Evolutionary conservation across 1,140 invertebrate species (phyloP).

Genomic region (Drosophila serrata): DNA sequence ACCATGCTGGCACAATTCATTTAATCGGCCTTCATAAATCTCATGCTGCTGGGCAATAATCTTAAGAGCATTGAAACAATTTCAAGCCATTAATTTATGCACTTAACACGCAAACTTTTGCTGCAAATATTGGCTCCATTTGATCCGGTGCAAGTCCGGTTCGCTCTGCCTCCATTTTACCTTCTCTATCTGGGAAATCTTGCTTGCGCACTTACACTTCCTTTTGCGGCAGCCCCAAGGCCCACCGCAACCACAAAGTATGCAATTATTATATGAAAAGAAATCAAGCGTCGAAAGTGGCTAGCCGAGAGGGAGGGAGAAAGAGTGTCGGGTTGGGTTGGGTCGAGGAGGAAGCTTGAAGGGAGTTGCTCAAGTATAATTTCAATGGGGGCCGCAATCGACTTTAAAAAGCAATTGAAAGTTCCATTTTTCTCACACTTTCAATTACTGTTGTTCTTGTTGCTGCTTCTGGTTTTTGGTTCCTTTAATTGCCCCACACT

Average conservation of each 20-base stretch:
- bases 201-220: not conserved
- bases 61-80: constrained; percentile 66
- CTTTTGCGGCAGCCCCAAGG: constrained; percentile 2
- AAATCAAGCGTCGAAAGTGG: constrained; percentile 54
- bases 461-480: constrained; percentile 31
- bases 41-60: constrained; percentile 19
- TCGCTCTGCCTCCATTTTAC: not conserved
- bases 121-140: constrained; percentile 71
- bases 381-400: constrained; percentile 68
- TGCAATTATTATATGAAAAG: constrained; percentile 79
- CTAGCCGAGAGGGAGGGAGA: not conserved
- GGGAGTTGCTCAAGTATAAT: constrained; percentile 39
- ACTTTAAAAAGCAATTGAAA: constrained; percentile 74
- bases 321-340: not conserved
- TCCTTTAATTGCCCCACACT: constrained; percentile 73
- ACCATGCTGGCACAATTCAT: not conserved
- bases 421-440: constrained; percentile 41
- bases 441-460: constrained; percentile 28
- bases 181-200: not conserved
- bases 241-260: constrained; percentile 55
- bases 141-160: constrained; percentile 4
- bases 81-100: constrained; percentile 77
- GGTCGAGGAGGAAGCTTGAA: constrained; percentile 4
- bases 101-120: constrained; percentile 79
- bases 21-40: constrained; percentile 9